These are phyloP conservation scores for Myotis davidii DNA, from an alignment of 2,113 vertebrate genomes.

Conservation along the genomic window DNA sequence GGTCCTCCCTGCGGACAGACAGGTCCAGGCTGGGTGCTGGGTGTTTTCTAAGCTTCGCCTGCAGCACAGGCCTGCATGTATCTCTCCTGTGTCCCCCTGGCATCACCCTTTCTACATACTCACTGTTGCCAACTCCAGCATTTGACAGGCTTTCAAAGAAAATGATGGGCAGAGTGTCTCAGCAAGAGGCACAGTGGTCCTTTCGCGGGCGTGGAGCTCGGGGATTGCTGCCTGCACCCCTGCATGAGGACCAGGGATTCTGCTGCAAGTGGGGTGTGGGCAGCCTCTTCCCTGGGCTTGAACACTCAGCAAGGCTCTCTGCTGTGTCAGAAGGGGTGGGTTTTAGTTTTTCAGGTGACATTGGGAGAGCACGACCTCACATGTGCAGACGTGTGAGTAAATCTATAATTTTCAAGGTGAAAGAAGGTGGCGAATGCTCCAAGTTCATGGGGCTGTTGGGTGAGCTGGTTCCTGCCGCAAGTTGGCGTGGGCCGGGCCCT, in stretches of 20 bases:
- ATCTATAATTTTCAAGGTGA: neutral
- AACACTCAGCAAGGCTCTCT: neutral
- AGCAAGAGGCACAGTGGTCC: neutral
- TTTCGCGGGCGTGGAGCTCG: fast-evolving
- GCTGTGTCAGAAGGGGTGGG: neutral
- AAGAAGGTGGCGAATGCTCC: neutral
- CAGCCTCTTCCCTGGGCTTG: neutral
- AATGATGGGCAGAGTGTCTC: neutral
- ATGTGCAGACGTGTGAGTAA: neutral
- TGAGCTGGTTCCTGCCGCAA: neutral
- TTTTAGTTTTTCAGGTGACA: neutral
- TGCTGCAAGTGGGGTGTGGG: neutral
- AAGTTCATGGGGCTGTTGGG: neutral
- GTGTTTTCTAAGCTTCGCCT: neutral
- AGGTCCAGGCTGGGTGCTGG: neutral
- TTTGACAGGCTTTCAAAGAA: neutral
- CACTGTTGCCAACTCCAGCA: neutral
- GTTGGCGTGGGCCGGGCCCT: neutral
- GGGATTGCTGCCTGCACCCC: neutral
- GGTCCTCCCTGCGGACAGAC: neutral
- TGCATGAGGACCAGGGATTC: neutral
- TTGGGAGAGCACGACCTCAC: neutral
- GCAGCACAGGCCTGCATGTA: fast-evolving
- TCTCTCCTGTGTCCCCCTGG: fast-evolving
- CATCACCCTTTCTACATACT: neutral